phyloP scores from a whole-genome alignment of 2,888 invertebrate species.

The Drosophila setosimentum region DNA sequence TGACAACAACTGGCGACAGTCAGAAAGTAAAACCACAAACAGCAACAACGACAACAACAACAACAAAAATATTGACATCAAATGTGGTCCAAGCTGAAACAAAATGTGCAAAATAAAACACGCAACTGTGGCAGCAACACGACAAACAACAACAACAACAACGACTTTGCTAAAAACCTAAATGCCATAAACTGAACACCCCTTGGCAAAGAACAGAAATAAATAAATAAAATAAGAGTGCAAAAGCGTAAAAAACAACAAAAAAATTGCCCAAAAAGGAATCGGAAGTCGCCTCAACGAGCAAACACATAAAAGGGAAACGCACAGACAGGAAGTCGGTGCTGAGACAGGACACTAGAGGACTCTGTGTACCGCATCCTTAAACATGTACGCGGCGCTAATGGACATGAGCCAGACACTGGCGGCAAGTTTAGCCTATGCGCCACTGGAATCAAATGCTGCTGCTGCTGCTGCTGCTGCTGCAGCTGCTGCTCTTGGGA shows the following conservation, averaged over 20 bases:
- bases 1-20: constrained; percentile 57
- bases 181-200: constrained; percentile 49
- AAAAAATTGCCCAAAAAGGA: constrained; percentile 30
- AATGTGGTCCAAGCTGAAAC: constrained; percentile 57
- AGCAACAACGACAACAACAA: constrained; percentile 19
- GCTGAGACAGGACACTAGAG: constrained; percentile 1
- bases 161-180: constrained; percentile 36
- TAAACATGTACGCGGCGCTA: constrained; percentile 57
- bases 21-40: constrained; percentile 21
- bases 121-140: constrained; percentile 56
- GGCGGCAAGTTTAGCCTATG: constrained; percentile 65
- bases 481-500: constrained; percentile 11
- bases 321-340: constrained; percentile 22
- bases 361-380: constrained; percentile 5
- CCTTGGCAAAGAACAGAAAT: constrained; percentile 10
- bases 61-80: constrained; percentile 26
- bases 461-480: constrained; percentile 13
- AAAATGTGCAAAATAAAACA: constrained; percentile 75
- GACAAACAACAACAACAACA: constrained; percentile 7
- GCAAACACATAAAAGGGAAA: constrained; percentile 27
- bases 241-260: constrained; percentile 19
- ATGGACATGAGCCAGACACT: constrained; percentile 69
- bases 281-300: constrained; percentile 47
- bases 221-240: constrained; percentile 10
- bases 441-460: constrained; percentile 44